Evolutionary conservation across 2,113 vertebrate genomes (phyloP), one percentile per base, ranked within the genome.

Genomic region (Macquaria australasica): DNA sequence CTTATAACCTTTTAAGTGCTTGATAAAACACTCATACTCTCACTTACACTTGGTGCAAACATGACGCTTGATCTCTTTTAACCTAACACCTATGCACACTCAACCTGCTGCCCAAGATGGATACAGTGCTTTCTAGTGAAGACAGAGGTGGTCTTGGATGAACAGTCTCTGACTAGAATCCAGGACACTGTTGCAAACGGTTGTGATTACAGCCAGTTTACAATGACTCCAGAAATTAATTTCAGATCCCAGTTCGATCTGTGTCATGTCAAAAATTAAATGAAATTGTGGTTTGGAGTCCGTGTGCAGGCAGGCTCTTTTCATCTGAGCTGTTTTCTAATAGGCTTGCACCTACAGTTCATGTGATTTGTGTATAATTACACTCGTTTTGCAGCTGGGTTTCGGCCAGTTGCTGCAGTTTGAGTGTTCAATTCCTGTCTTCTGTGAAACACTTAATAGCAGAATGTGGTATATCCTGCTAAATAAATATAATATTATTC

Each of bases 131-230:
- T 34, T 83, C 43, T 51, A 23, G 25, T 77, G 70, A n/a, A 84
- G 75, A 62, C 43, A 11, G 50, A 68, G 28, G 53, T 9, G 62
- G 59, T 41, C 18, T 56, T 55, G 23, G 58, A 60, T 37, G n/a
- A 81, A 66, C 37, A 8, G 55, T 20, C 84, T 90, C 34, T 56
- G 48, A 85, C 83, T 83, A 76, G 67, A 88, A 89, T 89, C 86
- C 80, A 88, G 90, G 85, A 80, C 80, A 73, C 60, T 71, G 73
- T 73, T 73, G 25, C 28, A 39, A 75, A 53, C 63, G 3, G 5
- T 53, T 41, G 67, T 62, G 28, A 12, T 58, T 64, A 51, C 34
- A 59, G 28, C 15, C 31, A n/a, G n/a, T 6, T 68, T 50, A 59
- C 50, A 50, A 20, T 21, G 41, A 56, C 28, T 51, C 56, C 34